These are phyloP conservation scores for Nyctereutes procyonoides DNA, from an alignment of 2,113 vertebrate species.

Conservation along the genomic window DNA sequence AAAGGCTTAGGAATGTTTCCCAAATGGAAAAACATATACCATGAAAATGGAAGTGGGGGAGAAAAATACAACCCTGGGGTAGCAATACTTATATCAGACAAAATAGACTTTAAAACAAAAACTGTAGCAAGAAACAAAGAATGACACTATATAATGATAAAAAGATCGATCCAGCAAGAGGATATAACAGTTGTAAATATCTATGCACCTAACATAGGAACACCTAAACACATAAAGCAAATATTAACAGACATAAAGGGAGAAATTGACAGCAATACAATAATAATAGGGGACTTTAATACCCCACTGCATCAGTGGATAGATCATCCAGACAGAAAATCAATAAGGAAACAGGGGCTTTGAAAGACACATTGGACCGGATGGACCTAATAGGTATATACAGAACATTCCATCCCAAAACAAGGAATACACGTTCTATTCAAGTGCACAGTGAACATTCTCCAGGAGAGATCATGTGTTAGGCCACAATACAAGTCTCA, in stretches of 20 bases:
- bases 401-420: background rate
- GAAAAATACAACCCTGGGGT: background rate
- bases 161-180: background rate
- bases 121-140: background rate
- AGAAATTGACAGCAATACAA: background rate
- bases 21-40: background rate
- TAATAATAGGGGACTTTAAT: background rate
- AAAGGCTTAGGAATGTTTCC: slow-evolving; percentile 19
- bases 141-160: background rate
- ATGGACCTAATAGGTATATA: background rate
- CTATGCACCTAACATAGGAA: background rate
- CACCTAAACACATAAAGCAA: background rate
- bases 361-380: background rate
- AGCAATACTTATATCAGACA: background rate
- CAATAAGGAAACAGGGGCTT: background rate
- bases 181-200: background rate
- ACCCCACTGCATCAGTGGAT: background rate
- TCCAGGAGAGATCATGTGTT: background rate
- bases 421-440: background rate
- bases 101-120: background rate
- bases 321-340: background rate
- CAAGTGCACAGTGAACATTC: background rate
- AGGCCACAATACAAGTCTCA: background rate
- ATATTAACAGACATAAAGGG: background rate
- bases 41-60: background rate